Conservation (phyloP, 2,113 vertebrate species). For the Gnathonemus longibarbis region DNA sequence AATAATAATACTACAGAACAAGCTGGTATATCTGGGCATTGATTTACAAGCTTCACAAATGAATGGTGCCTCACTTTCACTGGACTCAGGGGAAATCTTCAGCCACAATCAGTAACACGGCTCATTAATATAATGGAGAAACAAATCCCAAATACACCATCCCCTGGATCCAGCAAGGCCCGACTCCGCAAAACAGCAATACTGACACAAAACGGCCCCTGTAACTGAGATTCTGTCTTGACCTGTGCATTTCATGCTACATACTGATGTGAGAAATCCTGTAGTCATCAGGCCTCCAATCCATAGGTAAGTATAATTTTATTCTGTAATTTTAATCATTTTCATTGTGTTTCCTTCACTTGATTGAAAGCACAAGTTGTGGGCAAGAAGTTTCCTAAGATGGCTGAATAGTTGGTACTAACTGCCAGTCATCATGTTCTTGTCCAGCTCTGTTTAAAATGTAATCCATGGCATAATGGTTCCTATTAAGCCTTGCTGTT, state of each 20-base stretch:
- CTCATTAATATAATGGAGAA: background rate
- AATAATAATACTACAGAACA: background rate
- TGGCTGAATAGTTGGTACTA: background rate
- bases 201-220: background rate
- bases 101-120: background rate
- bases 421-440: background rate
- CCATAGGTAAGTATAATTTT: background rate
- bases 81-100: background rate
- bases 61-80: background rate
- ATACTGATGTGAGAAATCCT: background rate
- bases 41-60: background rate
- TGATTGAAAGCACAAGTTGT: background rate
- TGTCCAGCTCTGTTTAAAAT: background rate
- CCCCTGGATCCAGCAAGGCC: background rate
- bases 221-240: background rate
- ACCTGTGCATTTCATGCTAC: background rate
- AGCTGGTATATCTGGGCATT: background rate
- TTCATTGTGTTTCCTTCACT: background rate
- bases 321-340: background rate
- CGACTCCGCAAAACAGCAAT: background rate
- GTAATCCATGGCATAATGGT: background rate
- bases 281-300: background rate
- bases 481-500: background rate
- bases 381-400: background rate
- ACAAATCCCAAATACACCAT: background rate